phyloP scores from a whole-genome alignment of 2,888 invertebrate genomes.

The Harpagoxenus sublaevis region DNA sequence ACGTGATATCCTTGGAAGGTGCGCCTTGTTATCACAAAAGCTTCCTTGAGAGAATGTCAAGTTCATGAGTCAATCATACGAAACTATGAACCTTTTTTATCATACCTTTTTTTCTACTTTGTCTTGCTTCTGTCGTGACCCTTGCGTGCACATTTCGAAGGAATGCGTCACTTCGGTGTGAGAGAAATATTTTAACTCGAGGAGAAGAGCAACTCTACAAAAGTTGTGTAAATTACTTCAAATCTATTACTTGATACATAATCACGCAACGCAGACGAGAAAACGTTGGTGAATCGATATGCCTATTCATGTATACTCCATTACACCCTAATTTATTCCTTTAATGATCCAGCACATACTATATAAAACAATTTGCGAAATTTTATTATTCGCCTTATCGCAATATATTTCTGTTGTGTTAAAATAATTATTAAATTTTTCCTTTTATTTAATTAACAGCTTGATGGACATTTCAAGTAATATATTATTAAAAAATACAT shows the following conservation, averaged over 20 bases:
- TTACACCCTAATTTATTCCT: background rate
- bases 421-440: background rate
- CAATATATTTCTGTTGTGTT: background rate
- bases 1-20: background rate
- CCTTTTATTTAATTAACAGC: background rate
- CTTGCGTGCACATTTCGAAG: constrained; percentile 3
- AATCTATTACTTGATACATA: constrained; percentile 5
- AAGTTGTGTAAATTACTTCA: constrained; percentile 9
- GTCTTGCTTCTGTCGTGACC: background rate
- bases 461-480: background rate
- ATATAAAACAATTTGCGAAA: background rate
- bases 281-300: constrained; percentile 9
- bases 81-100: background rate
- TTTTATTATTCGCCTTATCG: constrained; percentile 7
- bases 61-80: background rate
- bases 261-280: background rate
- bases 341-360: background rate
- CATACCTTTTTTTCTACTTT: background rate
- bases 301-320: background rate
- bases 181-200: constrained; percentile 17
- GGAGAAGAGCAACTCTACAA: background rate
- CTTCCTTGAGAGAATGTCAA: background rate
- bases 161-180: background rate
- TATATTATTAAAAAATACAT: background rate
- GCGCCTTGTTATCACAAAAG: background rate